A percentile compares a stretch with the other conserved stretches of the same genome.
Evolutionary conservation across 2,113 vertebrate species (phyloP).

Genomic region (Ptyas mucosa): DNA sequence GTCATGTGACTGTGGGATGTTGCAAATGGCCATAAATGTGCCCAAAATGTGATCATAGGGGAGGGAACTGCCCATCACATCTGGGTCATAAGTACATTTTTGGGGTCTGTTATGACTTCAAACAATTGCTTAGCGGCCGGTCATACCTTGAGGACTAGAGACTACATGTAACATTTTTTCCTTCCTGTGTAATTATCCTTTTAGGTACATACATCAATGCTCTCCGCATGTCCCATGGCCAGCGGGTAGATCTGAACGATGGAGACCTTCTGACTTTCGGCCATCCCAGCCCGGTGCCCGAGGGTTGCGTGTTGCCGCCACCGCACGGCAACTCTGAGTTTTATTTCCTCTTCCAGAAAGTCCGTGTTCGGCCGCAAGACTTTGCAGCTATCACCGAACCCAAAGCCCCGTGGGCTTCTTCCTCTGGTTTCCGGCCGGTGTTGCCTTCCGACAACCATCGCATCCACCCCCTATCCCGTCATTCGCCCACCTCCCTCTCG

Average conservation of each 20-base stretch:
- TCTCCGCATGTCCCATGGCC: constrained; percentile 72
- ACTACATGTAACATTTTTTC: neutral
- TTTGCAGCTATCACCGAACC: constrained; percentile 87
- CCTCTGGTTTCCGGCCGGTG: constrained; percentile 54
- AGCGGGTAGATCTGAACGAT: constrained; percentile 78
- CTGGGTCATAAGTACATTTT: neutral
- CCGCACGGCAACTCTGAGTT: constrained; percentile 69
- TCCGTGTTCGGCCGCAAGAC: constrained; percentile 83
- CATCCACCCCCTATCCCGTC: constrained; percentile 68
- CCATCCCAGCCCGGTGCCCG: constrained; percentile 48
- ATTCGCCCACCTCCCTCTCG: constrained; percentile 62
- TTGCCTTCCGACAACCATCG: constrained; percentile 58
- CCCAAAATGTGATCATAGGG: neutral
- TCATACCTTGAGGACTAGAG: neutral
- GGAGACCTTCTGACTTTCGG: constrained; percentile 85
- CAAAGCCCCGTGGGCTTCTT: constrained; percentile 62
- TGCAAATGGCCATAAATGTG: neutral
- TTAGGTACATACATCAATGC: constrained; percentile 88
- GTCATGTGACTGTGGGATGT: no score
- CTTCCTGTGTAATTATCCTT: neutral
- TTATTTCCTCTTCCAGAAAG: constrained; percentile 91
- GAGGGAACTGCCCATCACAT: neutral
- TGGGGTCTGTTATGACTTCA: neutral
- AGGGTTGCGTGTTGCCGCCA: constrained; percentile 50
- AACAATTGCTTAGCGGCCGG: neutral